Evolutionary conservation across 2,888 invertebrate species (phyloP), one percentile per base, ranked within the genome.

Genomic region (Heliothis peltigera): DNA sequence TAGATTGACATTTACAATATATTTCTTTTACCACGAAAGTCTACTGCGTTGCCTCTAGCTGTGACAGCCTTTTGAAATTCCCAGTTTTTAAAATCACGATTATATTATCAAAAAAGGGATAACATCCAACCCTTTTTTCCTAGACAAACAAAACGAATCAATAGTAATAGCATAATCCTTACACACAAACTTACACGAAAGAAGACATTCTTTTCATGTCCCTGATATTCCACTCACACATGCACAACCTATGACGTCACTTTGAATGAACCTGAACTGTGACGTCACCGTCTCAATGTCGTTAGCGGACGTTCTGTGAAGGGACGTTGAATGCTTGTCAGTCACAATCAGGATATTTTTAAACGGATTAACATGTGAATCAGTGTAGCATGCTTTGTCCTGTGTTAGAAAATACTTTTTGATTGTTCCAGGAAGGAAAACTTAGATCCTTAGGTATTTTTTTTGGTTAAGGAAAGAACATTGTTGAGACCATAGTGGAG

Each of bases 211-310:
- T 5, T 15, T 28, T 12, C 17, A 10, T 57, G 12, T 32, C 5
- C 19, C 35, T 44, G 43, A 67, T 71, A n/a, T 25, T 21, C n/a
- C 15, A 49, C 43, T 19, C 32, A 57, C 28, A 55, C 56, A 54
- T 18, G 19, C 35, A 28, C 32, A 60, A 6, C 6, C 2, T 17
- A 19, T 70, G 70, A 75, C 64, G 76, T 72, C 70, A 72, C 54
- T 2, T n/a, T 51, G 25, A 47, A 25, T 56, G 21, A 42, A 43
- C 54, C 55, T 35, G 64, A 64, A 55, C 59, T 51, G 53, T 75
- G 64, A 75, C 72, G 76, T 70, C 72, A 72, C n/a, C 46, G 39
- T 65, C 51, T 70, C 73, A 73, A 70, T 73, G 73, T 73, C 73
- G 28, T 48, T 25, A 47, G 60, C 53, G 72, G 77, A 76, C 73